Evolutionary conservation across 2,888 invertebrate species (phyloP).

Genomic region (Marasmarcha lunaedactyla): DNA sequence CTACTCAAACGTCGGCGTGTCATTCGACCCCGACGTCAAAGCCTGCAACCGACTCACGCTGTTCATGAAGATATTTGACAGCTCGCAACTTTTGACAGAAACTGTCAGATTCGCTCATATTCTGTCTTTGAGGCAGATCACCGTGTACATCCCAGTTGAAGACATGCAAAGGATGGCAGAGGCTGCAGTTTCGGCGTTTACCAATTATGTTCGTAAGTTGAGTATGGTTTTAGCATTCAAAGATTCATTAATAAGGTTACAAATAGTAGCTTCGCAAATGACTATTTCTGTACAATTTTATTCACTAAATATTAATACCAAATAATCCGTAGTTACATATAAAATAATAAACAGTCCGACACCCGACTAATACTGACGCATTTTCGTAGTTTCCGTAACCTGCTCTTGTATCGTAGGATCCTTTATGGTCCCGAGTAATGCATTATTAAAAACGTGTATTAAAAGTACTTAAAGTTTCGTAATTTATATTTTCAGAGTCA

Average conservation of each 20-base stretch:
- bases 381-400: no score
- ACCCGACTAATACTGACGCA: no score
- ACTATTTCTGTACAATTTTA: conserved; percentile 13
- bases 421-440: no score
- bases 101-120: conserved; percentile 50
- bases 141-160: conserved; percentile 46
- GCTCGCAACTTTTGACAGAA: conserved; percentile 40
- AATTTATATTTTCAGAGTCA: conserved; percentile 25
- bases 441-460: no score
- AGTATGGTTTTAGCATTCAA: no score
- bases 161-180: conserved; percentile 57
- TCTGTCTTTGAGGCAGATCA: conserved; percentile 47
- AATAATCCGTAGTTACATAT: no score
- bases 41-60: conserved; percentile 28
- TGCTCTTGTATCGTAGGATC: no score
- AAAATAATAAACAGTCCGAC: no score
- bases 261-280: neutral
- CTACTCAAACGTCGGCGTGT: conserved; percentile 73
- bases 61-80: neutral
- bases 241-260: neutral
- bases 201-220: conserved; percentile 63
- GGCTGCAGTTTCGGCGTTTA: conserved; percentile 58
- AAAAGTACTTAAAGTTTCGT: no score
- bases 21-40: conserved; percentile 64
- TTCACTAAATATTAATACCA: no score